A percentile compares a stretch with the other conserved stretches of the same genome.
Conservation (phyloP, 1,140 invertebrate genomes). For the Drosophila lacertosa region DNA sequence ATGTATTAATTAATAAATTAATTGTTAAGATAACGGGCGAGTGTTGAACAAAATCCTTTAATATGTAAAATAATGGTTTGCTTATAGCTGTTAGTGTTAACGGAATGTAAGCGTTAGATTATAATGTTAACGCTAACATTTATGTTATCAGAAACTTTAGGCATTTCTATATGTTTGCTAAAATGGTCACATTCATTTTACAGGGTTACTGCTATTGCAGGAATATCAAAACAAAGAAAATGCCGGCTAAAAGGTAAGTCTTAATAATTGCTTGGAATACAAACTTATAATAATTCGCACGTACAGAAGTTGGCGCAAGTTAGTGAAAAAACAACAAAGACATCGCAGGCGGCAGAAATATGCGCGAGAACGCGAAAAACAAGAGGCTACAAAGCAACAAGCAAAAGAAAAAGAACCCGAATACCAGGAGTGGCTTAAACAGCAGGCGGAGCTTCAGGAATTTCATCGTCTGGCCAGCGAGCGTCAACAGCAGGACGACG, state of each 20-base stretch:
- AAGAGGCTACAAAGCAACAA: slow-evolving; percentile 58
- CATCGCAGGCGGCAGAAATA: slow-evolving; percentile 80
- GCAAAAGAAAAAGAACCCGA: slow-evolving; percentile 53
- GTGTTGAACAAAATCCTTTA: too few species aligned
- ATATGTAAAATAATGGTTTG: too few species aligned
- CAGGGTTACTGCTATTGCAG: background rate
- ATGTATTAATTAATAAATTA: too few species aligned
- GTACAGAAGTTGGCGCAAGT: slow-evolving; percentile 81
- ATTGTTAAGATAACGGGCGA: too few species aligned
- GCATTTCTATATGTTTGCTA: background rate
- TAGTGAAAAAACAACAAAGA: slow-evolving; percentile 84
- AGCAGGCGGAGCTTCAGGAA: slow-evolving; percentile 66
- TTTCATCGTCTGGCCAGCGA: slow-evolving; percentile 67
- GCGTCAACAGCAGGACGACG: slow-evolving; percentile 60
- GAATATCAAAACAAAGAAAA: slow-evolving; percentile 17
- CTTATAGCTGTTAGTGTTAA: too few species aligned
- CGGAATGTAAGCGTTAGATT: too few species aligned
- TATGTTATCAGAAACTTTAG: background rate
- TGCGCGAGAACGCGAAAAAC: slow-evolving; percentile 77
- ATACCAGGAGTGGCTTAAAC: slow-evolving; percentile 72
- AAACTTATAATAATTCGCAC: background rate
- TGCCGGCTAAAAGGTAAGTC: slow-evolving; percentile 35
- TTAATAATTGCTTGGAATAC: background rate
- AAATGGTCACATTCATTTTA: slow-evolving; percentile 4
- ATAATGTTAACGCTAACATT: background rate